phyloP scores from a whole-genome alignment of 2,888 invertebrate species.

The Perizoma affinitatum region DNA sequence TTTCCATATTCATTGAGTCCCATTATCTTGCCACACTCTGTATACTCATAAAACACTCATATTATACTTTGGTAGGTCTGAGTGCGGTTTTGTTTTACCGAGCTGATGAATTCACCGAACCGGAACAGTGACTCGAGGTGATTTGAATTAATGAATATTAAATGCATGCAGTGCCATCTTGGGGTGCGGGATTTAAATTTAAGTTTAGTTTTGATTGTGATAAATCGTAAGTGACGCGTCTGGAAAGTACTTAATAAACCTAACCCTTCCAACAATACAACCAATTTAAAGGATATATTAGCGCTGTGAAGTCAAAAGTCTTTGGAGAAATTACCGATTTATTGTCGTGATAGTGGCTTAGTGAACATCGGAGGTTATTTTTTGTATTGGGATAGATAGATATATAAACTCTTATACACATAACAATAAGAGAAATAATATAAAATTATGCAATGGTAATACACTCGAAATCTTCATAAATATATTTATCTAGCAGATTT shows the following conservation, averaged over 20 bases:
- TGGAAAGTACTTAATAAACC: slow-evolving; percentile 26
- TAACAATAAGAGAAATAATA: too few relatives aligned
- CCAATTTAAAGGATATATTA: slow-evolving; percentile 12
- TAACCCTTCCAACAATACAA: slow-evolving; percentile 16
- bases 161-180: slow-evolving; percentile 49
- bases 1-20: too few relatives aligned
- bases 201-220: slow-evolving; percentile 29
- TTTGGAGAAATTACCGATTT: too few relatives aligned
- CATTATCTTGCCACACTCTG: too few relatives aligned
- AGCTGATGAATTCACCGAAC: slow-evolving; percentile 45
- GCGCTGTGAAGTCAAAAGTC: too few relatives aligned
- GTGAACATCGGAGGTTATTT: too few relatives aligned
- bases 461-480: too few relatives aligned
- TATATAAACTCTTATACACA: too few relatives aligned
- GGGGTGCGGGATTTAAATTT: slow-evolving; percentile 29
- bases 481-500: too few relatives aligned
- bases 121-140: slow-evolving; percentile 63
- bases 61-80: slow-evolving; percentile 5
- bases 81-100: slow-evolving; percentile 18
- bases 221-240: slow-evolving; percentile 29
- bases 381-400: too few relatives aligned
- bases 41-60: neutral
- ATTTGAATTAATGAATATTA: slow-evolving; percentile 77
- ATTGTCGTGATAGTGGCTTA: too few relatives aligned
- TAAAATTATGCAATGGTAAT: too few relatives aligned